These are phyloP conservation scores for Spinus pinus DNA, from an alignment of 2,797 vertebrate species.

Conservation along the genomic window DNA sequence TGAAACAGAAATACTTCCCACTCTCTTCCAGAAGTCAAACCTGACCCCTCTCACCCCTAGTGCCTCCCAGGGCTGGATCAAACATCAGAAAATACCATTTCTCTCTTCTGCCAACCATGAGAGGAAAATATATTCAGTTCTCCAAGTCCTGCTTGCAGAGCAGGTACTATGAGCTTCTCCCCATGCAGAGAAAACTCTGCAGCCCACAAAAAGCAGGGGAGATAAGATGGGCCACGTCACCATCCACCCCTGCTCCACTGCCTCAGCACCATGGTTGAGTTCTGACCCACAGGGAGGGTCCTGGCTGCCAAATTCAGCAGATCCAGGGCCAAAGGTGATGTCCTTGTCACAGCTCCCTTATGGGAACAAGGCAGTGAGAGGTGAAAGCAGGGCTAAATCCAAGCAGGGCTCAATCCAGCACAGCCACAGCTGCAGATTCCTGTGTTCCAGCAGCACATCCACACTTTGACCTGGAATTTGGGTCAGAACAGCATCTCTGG, in stretches of 20 bases:
- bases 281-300: not conserved
- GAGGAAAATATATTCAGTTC: not conserved
- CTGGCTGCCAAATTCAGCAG: not conserved
- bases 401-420: not conserved
- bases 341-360: not conserved
- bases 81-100: not conserved
- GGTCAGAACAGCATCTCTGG: not conserved
- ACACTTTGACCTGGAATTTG: not conserved
- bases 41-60: not conserved
- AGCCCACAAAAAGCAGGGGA: not conserved
- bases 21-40: not conserved
- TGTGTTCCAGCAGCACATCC: not conserved
- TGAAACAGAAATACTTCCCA: not conserved
- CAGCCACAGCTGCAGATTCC: not conserved
- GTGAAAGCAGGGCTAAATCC: not conserved
- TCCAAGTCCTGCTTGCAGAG: not conserved
- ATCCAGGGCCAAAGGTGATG: not conserved
- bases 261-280: accelerated
- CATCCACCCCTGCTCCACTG: not conserved
- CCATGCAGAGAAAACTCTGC: not conserved
- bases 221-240: not conserved
- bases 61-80: not conserved
- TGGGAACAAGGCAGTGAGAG: not conserved
- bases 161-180: not conserved
- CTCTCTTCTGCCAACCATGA: not conserved